Evolutionary conservation across 2,797 vertebrate species (phyloP), one percentile per base, ranked within the genome.

Genomic region (Antennarius maculatus): DNA sequence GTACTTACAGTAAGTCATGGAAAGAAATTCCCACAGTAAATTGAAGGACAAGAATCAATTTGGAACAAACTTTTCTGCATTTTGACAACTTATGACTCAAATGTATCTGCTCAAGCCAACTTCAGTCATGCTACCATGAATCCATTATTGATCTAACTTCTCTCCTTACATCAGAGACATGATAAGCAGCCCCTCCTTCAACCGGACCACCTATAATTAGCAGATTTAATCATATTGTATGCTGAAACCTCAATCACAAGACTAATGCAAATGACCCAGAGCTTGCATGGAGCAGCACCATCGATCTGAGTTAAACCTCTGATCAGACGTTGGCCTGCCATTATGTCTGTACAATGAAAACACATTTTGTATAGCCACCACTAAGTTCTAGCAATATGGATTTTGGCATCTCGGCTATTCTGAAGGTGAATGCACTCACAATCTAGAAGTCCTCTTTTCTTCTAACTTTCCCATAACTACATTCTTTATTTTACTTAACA

Each of bases 311-410:
- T 34, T 39, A 62, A 52, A 60, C 28, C 11, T 57, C 17, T 27
- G 49, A 37, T 31, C 31, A 16, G 14, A 42, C 18, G 47, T 17
- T 60, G 46, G 18, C 37, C 23, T 11, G 0, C 27, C 29, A 15
- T 50, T 18, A 39, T 18, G 46, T 61, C 31, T 69, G 10, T 46
- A 37, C 43, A 57, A 46, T 48, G 58, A 56, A 50, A 79, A 45
- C 10, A 69, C 34, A 48, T 23, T 49, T 66, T 28, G n/a, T 51
- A 70, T 16, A 66, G 48, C 23, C 7, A 6, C 39, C 50, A 12
- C 10, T 52, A 46, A 55, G 29, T 0, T 5, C 61, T 31, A 66
- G 14, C 8, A 39, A 42, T 49, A 29, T 54, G 49, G 16, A 66
- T n/a, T 55, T 16, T 68, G 47, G 37, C 45, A 57, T 61, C 58